Conservation (phyloP, 2,888 invertebrate species). For the Trichogramma dendrolimi region DNA sequence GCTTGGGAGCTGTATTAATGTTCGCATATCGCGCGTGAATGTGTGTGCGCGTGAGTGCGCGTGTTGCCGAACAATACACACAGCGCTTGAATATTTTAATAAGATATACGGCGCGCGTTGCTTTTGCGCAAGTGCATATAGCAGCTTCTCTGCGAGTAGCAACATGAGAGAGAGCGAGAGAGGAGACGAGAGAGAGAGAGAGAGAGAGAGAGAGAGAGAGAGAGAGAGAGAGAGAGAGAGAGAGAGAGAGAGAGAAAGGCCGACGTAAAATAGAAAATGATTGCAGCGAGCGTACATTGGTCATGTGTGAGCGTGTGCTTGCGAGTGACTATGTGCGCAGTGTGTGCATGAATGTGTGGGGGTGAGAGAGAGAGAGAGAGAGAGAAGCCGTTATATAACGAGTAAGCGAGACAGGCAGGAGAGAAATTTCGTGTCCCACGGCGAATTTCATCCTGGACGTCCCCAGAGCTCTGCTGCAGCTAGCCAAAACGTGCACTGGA, state of each 20-base stretch:
- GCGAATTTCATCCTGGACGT: conserved; percentile 18
- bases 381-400: neutral
- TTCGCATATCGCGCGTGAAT: too few species aligned
- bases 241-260: conserved; percentile 10
- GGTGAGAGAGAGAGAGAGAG: conserved; percentile 14
- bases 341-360: neutral
- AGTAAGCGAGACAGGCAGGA: conserved; percentile 12
- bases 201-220: conserved; percentile 12
- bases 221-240: conserved; percentile 21
- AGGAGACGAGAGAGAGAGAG: neutral
- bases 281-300: conserved; percentile 5
- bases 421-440: conserved; percentile 22
- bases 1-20: too few species aligned
- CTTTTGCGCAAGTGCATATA: too few species aligned
- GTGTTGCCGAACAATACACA: conserved; percentile 1
- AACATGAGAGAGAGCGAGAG: conserved; percentile 11
- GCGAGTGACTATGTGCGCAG: too few species aligned
- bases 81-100: conserved; percentile 27
- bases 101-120: conserved; percentile 18
- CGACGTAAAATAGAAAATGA: conserved; percentile 26
- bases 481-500: conserved; percentile 23
- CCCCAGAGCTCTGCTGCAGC: conserved; percentile 7
- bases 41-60: too few species aligned
- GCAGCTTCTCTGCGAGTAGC: too few species aligned
- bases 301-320: too few species aligned